These are phyloP conservation scores for Caenorhabditis brenneri DNA, from an alignment of 1,140 invertebrate species.

Conservation along the genomic window DNA sequence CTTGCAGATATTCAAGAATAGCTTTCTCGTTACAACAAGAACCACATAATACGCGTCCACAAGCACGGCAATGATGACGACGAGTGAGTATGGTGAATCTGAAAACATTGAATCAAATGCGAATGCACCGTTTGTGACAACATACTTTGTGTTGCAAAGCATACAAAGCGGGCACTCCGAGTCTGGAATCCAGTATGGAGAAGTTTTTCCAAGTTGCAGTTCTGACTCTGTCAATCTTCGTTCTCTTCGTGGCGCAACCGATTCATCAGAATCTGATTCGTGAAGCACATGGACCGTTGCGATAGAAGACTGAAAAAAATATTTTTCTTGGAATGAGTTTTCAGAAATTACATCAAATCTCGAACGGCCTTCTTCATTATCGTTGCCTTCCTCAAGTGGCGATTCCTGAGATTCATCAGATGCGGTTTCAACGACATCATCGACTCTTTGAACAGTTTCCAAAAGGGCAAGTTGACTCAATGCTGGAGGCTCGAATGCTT, in stretches of 20 bases:
- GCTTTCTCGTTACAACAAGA: conserved; percentile 39
- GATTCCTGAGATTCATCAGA: background rate
- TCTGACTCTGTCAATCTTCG: conserved; percentile 44
- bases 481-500: too few relatives aligned
- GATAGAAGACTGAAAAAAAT: conserved; percentile 40
- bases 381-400: background rate
- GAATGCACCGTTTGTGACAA: background rate
- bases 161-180: conserved; percentile 40
- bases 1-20: conserved; percentile 38
- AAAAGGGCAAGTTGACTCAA: too few relatives aligned
- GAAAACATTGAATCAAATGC: background rate
- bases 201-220: conserved; percentile 39
- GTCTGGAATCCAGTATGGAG: conserved; percentile 50
- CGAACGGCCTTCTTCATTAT: background rate
- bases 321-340: background rate
- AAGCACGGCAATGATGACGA: conserved; percentile 48
- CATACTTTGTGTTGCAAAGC: conserved; percentile 32
- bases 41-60: conserved; percentile 45
- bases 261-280: background rate
- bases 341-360: background rate
- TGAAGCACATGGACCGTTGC: conserved; percentile 46
- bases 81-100: conserved; percentile 39
- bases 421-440: background rate
- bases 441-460: background rate
- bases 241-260: background rate